A percentile compares a stretch with the other conserved stretches of the same genome.
Evolutionary conservation across 2,113 vertebrate genomes (phyloP).

Genomic region (Rousettus leschenaultii): DNA sequence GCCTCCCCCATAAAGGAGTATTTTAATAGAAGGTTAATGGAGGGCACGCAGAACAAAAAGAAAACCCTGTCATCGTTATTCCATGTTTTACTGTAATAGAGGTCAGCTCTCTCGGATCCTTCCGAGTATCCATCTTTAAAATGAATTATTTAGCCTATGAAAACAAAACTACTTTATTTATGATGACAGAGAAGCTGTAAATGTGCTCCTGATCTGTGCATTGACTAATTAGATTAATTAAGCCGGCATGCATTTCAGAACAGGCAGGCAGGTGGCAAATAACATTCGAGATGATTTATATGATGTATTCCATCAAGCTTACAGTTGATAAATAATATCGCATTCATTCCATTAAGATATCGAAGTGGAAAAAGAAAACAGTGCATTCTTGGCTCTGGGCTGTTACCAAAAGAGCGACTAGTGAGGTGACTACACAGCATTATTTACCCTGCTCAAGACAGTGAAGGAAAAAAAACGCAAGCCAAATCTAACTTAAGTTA

Average conservation of each 20-base stretch:
- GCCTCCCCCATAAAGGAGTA: constrained; percentile 62
- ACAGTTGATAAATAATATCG: constrained; percentile 80
- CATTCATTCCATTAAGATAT: constrained; percentile 75
- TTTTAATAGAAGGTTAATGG: constrained; percentile 78
- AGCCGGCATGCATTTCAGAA: constrained; percentile 80
- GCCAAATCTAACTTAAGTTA: neutral
- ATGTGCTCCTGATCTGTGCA: constrained; percentile 83
- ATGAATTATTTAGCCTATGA: constrained; percentile 82
- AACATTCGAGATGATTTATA: constrained; percentile 80
- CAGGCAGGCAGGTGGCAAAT: constrained; percentile 85
- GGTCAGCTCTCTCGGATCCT: constrained; percentile 66
- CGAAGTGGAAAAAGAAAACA: constrained; percentile 70
- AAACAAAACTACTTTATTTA: constrained; percentile 86
- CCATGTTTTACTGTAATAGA: constrained; percentile 65
- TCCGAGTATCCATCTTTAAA: constrained; percentile 71
- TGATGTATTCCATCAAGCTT: constrained; percentile 79
- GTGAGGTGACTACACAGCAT: neutral
- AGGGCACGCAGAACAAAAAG: constrained; percentile 63
- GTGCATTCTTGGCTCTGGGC: constrained; percentile 59
- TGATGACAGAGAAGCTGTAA: constrained; percentile 81
- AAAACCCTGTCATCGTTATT: constrained; percentile 58
- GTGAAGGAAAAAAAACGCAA: neutral
- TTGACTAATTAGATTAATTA: constrained; percentile 89
- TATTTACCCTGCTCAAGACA: constrained; percentile 24
- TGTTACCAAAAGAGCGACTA: neutral